These are phyloP conservation scores for Polylopha cassiicola DNA, from an alignment of 2,888 invertebrate species.

Conservation along the genomic window DNA sequence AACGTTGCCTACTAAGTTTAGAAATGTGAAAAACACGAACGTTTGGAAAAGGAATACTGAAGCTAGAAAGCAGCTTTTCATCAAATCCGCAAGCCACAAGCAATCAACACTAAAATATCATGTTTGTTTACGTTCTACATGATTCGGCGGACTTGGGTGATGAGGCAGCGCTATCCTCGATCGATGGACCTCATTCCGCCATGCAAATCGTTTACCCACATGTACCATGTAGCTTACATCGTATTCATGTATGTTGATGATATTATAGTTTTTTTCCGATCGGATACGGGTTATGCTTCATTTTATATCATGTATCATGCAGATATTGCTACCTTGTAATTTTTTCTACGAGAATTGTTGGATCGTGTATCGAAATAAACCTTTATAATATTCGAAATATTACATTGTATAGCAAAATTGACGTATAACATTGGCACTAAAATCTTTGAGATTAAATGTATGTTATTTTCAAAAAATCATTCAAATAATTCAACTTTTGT, in stretches of 20 bases:
- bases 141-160: conserved; percentile 12
- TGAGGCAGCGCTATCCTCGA: conserved; percentile 19
- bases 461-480: too few species aligned
- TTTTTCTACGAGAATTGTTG: too few species aligned
- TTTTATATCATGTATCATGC: too few species aligned
- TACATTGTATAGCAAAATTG: conserved; percentile 1
- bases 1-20: too few species aligned
- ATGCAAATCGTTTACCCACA: conserved; percentile 24
- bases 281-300: too few species aligned
- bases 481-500: too few species aligned
- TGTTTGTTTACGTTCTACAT: conserved; percentile 7
- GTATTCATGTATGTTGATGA: conserved; percentile 18
- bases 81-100: conserved; percentile 18
- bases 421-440: not conserved
- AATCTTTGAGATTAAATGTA: too few species aligned
- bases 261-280: conserved; percentile 6
- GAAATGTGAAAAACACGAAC: too few species aligned
- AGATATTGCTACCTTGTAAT: too few species aligned
- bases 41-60: too few species aligned
- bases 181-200: conserved; percentile 19
- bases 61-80: too few species aligned
- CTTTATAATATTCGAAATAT: not conserved
- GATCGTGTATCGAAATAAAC: too few species aligned
- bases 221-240: conserved; percentile 10
- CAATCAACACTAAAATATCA: not conserved